Conservation (phyloP, 2,797 vertebrate genomes). For the Alfaro cultratus region DNA sequence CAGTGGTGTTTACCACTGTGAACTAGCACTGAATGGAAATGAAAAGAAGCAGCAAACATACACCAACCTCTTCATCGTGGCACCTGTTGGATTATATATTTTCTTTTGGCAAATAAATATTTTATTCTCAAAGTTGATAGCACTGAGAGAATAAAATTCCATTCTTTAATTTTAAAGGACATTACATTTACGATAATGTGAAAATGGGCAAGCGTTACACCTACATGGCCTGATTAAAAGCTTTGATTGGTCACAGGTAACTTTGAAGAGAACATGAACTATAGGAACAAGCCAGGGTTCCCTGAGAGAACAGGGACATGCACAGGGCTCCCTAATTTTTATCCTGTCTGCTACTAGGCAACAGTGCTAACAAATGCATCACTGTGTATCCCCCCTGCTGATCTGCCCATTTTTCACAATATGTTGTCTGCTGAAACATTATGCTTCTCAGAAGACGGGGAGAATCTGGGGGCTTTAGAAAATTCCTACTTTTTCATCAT, state of each 20-base stretch:
- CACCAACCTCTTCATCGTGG: not conserved
- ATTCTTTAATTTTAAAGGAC: not conserved
- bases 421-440: constrained; percentile 50
- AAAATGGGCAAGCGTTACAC: not conserved
- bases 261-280: not conserved
- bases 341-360: not conserved
- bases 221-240: too few species aligned
- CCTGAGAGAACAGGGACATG: not conserved
- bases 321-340: not conserved
- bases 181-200: not conserved
- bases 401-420: constrained; percentile 11
- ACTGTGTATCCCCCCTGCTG: constrained; percentile 2
- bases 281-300: not conserved
- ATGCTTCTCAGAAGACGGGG: constrained; percentile 32
- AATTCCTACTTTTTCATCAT: constrained; percentile 39
- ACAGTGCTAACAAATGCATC: not conserved
- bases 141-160: not conserved
- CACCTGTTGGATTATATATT: not conserved
- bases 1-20: not conserved
- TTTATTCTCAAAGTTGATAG: not conserved
- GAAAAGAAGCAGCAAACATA: constrained; percentile 8
- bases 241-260: not conserved
- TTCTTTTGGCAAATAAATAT: not conserved
- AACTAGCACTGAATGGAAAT: constrained; percentile 1
- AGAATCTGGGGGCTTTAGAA: constrained; percentile 9